Conservation (phyloP, 2,888 invertebrate genomes). For the Habrosyne pyritoides region DNA sequence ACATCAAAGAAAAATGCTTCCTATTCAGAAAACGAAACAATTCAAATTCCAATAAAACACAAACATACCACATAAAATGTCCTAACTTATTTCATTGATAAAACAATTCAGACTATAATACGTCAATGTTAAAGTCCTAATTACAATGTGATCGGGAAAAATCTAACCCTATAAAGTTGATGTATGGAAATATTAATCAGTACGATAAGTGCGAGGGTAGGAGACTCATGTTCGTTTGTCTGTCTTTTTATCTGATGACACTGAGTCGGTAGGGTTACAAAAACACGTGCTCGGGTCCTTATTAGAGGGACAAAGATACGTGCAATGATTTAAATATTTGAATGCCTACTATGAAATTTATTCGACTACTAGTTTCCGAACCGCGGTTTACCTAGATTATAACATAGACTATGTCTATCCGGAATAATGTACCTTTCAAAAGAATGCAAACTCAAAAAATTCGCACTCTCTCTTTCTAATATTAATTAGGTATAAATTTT, state of each 20-base stretch:
- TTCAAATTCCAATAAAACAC: not conserved
- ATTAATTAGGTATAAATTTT: no score
- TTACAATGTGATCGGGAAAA: constrained; percentile 10
- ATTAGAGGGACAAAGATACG: constrained; percentile 39
- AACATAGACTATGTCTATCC: no score
- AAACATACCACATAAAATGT: not conserved
- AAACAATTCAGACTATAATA: not conserved
- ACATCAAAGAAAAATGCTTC: not conserved
- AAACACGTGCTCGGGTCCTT: constrained; percentile 49
- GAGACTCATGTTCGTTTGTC: constrained; percentile 46
- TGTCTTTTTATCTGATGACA: constrained; percentile 55
- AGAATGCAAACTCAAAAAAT: no score
- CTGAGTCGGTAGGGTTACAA: constrained; percentile 43
- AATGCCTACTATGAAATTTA: constrained; percentile 28
- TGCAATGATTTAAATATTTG: constrained; percentile 32
- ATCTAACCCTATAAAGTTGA: constrained; percentile 49
- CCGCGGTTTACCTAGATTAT: no score
- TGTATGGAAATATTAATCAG: constrained; percentile 61
- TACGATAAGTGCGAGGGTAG: constrained; percentile 50
- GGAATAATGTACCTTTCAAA: no score
- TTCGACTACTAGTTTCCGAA: no score
- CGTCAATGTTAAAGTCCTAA: constrained; percentile 11
- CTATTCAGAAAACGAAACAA: not conserved
- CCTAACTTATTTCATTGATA: not conserved
- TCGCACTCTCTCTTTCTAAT: no score